A percentile compares a stretch with the other conserved stretches of the same genome.
Conservation (phyloP, 2,113 vertebrate genomes). For the Scopus umbretta region DNA sequence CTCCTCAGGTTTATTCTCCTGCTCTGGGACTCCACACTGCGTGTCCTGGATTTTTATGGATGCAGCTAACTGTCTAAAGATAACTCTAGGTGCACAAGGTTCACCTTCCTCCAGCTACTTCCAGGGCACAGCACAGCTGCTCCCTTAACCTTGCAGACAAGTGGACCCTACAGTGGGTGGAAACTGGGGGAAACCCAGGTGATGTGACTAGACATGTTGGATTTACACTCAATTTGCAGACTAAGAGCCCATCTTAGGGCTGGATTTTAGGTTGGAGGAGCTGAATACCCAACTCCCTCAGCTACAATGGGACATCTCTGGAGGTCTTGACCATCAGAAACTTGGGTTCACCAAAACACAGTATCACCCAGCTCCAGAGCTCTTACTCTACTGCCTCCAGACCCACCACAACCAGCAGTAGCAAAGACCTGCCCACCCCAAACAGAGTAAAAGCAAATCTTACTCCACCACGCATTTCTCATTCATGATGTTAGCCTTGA, state of each 20-base stretch:
- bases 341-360: neutral
- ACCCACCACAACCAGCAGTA: neutral
- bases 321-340: neutral
- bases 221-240: neutral
- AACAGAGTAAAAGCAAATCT: slow-evolving; percentile 10
- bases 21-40: neutral
- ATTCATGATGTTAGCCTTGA: slow-evolving; percentile 98
- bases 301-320: neutral
- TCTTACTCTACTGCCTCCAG: neutral
- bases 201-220: fast-evolving
- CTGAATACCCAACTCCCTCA: neutral
- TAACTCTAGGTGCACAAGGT: neutral
- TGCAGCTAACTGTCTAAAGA: neutral
- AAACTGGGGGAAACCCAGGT: neutral
- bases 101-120: neutral
- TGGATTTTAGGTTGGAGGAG: neutral
- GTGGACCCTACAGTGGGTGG: fast-evolving
- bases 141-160: neutral
- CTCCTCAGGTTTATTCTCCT: neutral
- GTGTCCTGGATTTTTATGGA: neutral
- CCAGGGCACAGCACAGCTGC: neutral
- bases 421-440: neutral
- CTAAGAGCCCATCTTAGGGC: neutral
- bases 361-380: neutral
- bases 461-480: slow-evolving; percentile 98